Conservation (phyloP, 2,113 vertebrate species). For the human (Homo sapiens) region DNA sequence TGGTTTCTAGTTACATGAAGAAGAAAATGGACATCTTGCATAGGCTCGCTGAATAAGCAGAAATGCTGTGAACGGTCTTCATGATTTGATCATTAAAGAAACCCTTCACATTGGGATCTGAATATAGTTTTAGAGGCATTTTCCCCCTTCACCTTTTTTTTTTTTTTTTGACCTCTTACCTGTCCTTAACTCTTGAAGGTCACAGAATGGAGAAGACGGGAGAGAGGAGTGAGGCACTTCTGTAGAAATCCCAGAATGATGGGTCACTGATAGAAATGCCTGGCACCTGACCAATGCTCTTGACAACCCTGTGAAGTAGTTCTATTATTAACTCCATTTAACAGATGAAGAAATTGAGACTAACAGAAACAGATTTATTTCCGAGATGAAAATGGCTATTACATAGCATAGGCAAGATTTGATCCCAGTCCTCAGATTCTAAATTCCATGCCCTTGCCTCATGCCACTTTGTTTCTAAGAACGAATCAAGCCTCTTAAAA, state of each 20-base stretch:
- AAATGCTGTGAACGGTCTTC: background rate
- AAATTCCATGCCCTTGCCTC: background rate
- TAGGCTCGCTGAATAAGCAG: background rate
- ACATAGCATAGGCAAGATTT: background rate
- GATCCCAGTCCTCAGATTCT: background rate
- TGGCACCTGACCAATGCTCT: background rate
- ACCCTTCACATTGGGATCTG: background rate
- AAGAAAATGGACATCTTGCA: background rate
- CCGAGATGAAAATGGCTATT: background rate
- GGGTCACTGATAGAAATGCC: background rate
- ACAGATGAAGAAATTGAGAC: background rate
- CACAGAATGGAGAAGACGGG: background rate
- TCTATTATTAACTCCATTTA: background rate
- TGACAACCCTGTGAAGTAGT: background rate
- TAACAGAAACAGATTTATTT: background rate
- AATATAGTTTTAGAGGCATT: background rate
- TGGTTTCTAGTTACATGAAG: background rate
- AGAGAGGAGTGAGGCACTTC: background rate
- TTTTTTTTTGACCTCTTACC: background rate
- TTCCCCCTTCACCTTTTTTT: background rate
- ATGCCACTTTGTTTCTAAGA: background rate
- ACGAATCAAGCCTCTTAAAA: background rate
- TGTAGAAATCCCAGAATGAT: background rate
- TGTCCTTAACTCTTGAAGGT: background rate
- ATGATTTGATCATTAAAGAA: background rate